Evolutionary conservation across 1,140 invertebrate species (phyloP).

Genomic region (Aphaenogaster ashmeadi): DNA sequence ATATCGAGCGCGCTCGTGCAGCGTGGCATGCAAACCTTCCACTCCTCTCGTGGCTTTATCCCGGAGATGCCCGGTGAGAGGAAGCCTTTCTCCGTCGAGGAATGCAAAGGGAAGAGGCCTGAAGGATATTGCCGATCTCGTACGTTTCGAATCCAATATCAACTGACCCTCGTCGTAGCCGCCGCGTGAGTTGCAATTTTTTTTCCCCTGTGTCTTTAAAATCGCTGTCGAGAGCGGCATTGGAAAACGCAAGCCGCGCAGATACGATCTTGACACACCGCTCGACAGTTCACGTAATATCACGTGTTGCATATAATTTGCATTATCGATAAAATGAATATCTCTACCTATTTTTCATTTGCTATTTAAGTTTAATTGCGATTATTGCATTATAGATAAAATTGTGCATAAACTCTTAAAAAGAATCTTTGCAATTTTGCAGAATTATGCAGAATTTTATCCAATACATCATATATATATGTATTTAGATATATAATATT

Average conservation of each 20-base stretch:
- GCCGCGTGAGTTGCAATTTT: slow-evolving; percentile 27
- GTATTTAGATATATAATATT: background rate
- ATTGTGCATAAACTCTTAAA: background rate
- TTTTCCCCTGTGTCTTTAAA: slow-evolving; percentile 47
- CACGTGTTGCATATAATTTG: slow-evolving; percentile 11
- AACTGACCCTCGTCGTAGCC: slow-evolving; percentile 15
- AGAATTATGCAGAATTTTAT: background rate
- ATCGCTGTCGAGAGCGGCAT: slow-evolving; percentile 14
- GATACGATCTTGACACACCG: slow-evolving; percentile 39
- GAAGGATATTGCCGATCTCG: slow-evolving; percentile 72
- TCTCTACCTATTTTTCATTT: background rate
- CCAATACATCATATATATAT: background rate
- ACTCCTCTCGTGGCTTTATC: slow-evolving; percentile 74
- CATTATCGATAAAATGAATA: background rate
- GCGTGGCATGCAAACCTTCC: slow-evolving; percentile 68
- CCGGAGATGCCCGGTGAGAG: slow-evolving; percentile 43
- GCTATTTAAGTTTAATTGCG: background rate
- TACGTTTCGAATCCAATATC: slow-evolving; percentile 76
- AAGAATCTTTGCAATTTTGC: background rate
- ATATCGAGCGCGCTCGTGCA: slow-evolving; percentile 72
- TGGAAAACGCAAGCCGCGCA: slow-evolving; percentile 30
- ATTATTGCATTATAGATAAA: background rate
- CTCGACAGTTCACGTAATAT: slow-evolving; percentile 23
- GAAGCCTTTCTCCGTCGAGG: slow-evolving; percentile 51
- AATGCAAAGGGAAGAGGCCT: slow-evolving; percentile 59